Evolutionary conservation across 2,888 invertebrate genomes (phyloP), one percentile per base, ranked within the genome.

Genomic region (Baronia brevicornis): DNA sequence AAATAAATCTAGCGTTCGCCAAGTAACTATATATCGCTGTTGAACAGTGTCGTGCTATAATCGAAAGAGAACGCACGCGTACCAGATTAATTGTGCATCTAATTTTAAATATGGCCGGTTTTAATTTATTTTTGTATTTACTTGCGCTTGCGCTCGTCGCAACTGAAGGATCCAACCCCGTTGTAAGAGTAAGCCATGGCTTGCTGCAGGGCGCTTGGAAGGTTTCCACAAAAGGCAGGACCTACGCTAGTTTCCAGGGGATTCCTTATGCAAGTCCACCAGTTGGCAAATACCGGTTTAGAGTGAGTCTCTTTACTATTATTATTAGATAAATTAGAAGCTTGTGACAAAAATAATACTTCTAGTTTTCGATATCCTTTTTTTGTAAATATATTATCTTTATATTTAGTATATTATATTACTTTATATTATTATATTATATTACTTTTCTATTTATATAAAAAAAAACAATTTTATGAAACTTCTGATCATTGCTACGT

Each of bases 261-360:
- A 72, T 91, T 25, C 91, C 91, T 0, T 91, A 89, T 48, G 91
- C 91, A 0, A 61, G 85, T 29, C 87, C 90, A 6, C 91, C 91
- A 1, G 55, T 89, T 5, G 89, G 89, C n/a, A 84, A 87, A 39
- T 71, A 85, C 25, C 67, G 90, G 47, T 90, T 90, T 56, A 78
- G 87, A 62, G 84, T 84, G 55, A 65, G 70, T 58, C 23, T 7
- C 18, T 13, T 21, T 24, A n/a, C 28, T 5, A 25, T 19, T 8
- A 7, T 11, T 14, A 14, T 26, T 17, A 13, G 5, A n/a, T n/a
- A n/a, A n/a, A n/a, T n/a, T n/a, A n/a, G n/a, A n/a, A n/a, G n/a
- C n/a, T n/a, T n/a, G n/a, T n/a, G n/a, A n/a, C n/a, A n/a, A n/a
- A n/a, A n/a, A n/a, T n/a, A n/a, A n/a, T n/a, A n/a, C n/a, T n/a